Percentiles rank a stretch among this genome's conserved stretches.
These are phyloP conservation scores for Mesorhabditis belari DNA, from an alignment of 2,888 invertebrate species.

Conservation along the genomic window DNA sequence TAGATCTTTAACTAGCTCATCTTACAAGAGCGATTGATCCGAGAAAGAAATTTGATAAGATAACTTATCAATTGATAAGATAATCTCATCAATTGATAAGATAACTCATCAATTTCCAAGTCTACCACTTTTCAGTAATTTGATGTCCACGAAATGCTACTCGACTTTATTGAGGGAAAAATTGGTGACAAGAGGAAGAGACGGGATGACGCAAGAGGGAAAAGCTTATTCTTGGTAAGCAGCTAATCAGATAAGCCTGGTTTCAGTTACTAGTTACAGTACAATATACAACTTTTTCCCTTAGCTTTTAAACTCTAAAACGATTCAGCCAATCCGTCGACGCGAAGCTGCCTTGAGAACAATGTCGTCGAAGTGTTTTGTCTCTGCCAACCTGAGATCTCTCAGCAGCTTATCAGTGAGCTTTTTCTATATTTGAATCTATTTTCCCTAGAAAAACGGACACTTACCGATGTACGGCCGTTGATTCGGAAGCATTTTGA, in stretches of 20 bases:
- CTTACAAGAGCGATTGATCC: no score
- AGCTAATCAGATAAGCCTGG: neutral
- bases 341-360: conserved; percentile 18
- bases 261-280: neutral
- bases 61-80: no score
- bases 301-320: neutral
- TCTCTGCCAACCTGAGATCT: conserved; percentile 17
- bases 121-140: conserved; percentile 26
- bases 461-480: neutral
- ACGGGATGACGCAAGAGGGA: neutral
- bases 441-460: neutral
- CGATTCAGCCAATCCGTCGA: conserved; percentile 6
- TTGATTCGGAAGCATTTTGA: neutral
- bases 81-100: no score
- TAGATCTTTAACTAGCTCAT: no score
- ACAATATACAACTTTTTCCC: neutral
- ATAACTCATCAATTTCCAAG: no score
- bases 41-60: no score
- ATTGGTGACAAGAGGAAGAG: conserved; percentile 1
- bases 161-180: conserved; percentile 8
- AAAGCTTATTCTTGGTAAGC: neutral
- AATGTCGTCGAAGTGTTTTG: conserved; percentile 23
- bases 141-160: conserved; percentile 24
- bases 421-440: no score
- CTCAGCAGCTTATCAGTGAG: neutral